Base-by-base conservation (phyloP, 2,888 invertebrate genomes). In the Slavum lentiscoides region DNA sequence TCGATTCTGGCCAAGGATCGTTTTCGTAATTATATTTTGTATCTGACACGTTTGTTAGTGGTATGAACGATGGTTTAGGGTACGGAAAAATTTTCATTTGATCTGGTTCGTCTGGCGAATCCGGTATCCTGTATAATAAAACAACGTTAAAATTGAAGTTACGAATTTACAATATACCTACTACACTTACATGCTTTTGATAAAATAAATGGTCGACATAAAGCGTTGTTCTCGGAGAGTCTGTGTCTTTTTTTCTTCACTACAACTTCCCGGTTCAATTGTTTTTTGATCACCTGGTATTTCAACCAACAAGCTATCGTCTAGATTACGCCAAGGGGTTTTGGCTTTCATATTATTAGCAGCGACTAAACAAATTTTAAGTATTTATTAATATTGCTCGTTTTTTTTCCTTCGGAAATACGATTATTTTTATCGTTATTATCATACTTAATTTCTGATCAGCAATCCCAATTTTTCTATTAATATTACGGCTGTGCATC, bases 171-270 rank as follows among this genome's bases (percentile, higher is more conserved):
- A 69, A 30, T 61, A 23, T 13, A 62, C n/a, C 30, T 0, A n/a
- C 70, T 43, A 62, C 73, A 83, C 83, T 82, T 83, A 84, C 84
- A 83, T 82, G 70, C 82, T 83, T 81, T 91, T 91, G 84, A 92
- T 91, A 86, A 94, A 94, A 87, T 94, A 94, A 30, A 95, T 87
- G 0, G 93, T 92, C 85, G 83, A 93, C 37, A 97, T 88, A 4
- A 94, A 93, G 61, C 91, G 92, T 85, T 93, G 92, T 86, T 97
- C 96, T 30, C 97, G 89, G 75, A 94, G 92, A 83, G 92, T 92
- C 87, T 97, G 97, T 74, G 95, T 92, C 81, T 92, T 92, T 86
- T 92, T 94, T 88, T 98, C 96, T 85, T 91, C 90, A 86, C 96
- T 97, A 85, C 93, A 92, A 86, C 89, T 90, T 39, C 94, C 94